Conservation (phyloP, 2,888 invertebrate genomes). For the Autographa gamma region DNA sequence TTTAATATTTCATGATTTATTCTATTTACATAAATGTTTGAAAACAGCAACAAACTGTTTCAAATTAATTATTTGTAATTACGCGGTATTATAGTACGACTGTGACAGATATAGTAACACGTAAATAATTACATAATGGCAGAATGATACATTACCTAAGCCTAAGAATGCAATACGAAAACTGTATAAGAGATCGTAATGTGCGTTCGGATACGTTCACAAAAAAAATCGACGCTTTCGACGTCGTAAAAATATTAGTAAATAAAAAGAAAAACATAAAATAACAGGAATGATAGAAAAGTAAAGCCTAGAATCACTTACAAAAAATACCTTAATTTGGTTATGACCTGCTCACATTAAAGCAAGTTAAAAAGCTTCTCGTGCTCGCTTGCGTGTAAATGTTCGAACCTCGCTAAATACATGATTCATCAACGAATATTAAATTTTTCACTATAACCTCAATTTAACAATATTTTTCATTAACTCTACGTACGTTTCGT, state of each 20-base stretch:
- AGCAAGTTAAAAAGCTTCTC: conserved; percentile 59
- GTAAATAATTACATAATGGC: conserved; percentile 55
- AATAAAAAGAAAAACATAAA: conserved; percentile 42
- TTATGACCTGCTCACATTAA: conserved; percentile 42
- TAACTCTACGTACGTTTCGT: conserved; percentile 81
- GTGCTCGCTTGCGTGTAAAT: conserved; percentile 60
- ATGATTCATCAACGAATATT: conserved; percentile 84
- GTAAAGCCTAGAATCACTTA: conserved; percentile 53
- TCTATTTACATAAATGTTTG: conserved; percentile 1
- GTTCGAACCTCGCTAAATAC: conserved; percentile 71
- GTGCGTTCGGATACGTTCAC: conserved; percentile 72
- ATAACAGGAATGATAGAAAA: conserved; percentile 62
- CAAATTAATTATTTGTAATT: conserved; percentile 14
- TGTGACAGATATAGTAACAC: conserved; percentile 45
- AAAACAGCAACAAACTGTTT: conserved; percentile 1
- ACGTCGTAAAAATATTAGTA: conserved; percentile 45
- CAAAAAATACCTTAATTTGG: conserved; percentile 17
- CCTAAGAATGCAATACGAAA: conserved; percentile 61
- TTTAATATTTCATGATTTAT: conserved; percentile 1
- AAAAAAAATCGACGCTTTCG: conserved; percentile 39
- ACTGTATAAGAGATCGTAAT: conserved; percentile 73
- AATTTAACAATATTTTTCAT: conserved; percentile 83
- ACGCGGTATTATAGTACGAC: conserved; percentile 44
- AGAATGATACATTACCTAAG: conserved; percentile 63
- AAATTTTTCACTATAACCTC: conserved; percentile 86